A percentile compares a stretch with the other conserved stretches of the same genome.
These are phyloP conservation scores for Piprites chloris DNA, from an alignment of 2,113 vertebrate species.

Conservation along the genomic window DNA sequence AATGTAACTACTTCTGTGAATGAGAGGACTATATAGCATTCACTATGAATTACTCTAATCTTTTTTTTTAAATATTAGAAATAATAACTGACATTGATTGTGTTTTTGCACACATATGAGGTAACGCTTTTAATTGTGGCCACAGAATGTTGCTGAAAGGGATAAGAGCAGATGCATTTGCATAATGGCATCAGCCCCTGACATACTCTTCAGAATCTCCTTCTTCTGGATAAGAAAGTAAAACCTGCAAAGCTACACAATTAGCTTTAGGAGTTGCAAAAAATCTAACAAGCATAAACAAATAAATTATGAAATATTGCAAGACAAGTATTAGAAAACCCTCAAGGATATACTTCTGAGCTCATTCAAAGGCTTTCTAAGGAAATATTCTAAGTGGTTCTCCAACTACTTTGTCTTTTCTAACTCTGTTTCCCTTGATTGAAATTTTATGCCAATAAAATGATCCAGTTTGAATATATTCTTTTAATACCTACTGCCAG, in stretches of 20 bases:
- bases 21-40: background rate
- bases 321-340: background rate
- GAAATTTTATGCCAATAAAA: background rate
- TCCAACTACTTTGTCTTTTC: background rate
- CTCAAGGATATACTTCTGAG: background rate
- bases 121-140: background rate
- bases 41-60: background rate
- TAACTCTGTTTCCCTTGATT: background rate
- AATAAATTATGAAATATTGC: background rate
- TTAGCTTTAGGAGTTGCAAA: background rate
- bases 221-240: background rate
- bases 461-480: background rate
- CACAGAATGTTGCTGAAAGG: background rate
- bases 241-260: background rate
- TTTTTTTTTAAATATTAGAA: background rate
- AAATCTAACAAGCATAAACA: background rate
- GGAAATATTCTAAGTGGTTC: background rate
- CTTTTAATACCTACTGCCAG: background rate
- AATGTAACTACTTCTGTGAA: background rate
- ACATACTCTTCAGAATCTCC: background rate
- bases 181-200: rapidly evolving
- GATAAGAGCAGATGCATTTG: background rate
- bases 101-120: background rate
- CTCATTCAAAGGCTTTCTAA: background rate
- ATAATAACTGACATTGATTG: background rate